These are phyloP conservation scores for Odontamblyopus lacepedii DNA, from an alignment of 2,797 vertebrate genomes.

Conservation along the genomic window DNA sequence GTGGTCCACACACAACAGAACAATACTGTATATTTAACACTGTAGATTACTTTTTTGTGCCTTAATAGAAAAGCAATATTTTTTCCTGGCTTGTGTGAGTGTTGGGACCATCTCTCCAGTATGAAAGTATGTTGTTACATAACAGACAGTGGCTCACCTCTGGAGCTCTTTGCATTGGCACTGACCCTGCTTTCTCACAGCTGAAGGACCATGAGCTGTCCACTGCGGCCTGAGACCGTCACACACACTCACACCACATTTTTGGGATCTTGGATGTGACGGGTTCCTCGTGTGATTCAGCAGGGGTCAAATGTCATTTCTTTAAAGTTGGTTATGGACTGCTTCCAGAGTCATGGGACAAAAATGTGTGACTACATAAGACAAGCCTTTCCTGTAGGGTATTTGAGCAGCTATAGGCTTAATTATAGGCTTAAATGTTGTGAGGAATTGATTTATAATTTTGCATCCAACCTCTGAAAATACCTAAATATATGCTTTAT, in stretches of 20 bases:
- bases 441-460: background rate
- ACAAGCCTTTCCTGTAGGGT: background rate
- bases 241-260: background rate
- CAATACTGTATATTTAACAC: background rate
- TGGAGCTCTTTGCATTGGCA: constrained; percentile 40
- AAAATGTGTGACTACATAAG: background rate
- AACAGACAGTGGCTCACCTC: constrained; percentile 17
- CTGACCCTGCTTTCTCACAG: constrained; percentile 43
- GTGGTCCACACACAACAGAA: background rate
- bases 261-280: constrained; percentile 12
- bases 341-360: constrained; percentile 26
- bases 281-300: constrained; percentile 21
- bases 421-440: too few relatives aligned
- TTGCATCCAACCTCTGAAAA: background rate
- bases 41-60: background rate
- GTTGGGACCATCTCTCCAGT: constrained; percentile 27
- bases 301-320: constrained; percentile 38
- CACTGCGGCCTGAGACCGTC: constrained; percentile 18
- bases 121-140: constrained; percentile 32
- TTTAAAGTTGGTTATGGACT: constrained; percentile 43
- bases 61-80: background rate
- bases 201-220: constrained; percentile 45
- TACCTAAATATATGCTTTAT: too few relatives aligned
- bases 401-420: background rate
- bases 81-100: constrained; percentile 24